phyloP scores from a whole-genome alignment of 2,888 invertebrate species.

The Altica lythri region DNA sequence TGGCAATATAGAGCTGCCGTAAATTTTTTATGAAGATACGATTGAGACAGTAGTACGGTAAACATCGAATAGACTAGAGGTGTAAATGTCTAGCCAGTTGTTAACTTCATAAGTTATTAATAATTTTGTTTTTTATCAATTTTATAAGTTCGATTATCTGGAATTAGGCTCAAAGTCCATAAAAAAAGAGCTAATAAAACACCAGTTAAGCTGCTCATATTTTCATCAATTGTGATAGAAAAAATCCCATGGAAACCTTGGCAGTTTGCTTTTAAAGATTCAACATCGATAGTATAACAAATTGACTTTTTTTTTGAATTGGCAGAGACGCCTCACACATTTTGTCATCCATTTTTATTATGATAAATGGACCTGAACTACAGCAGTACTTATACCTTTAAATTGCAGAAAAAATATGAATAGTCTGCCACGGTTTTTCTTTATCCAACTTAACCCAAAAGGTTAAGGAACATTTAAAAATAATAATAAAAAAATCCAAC shows the following conservation, averaged over 20 bases:
- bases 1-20: background rate
- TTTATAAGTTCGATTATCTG: background rate
- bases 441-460: too few relatives aligned
- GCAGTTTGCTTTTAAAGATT: background rate
- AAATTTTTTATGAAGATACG: background rate
- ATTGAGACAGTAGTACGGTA: background rate
- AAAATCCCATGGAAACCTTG: too few relatives aligned
- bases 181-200: too few relatives aligned
- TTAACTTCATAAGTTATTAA: background rate
- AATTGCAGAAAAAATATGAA: background rate
- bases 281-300: background rate
- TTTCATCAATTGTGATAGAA: too few relatives aligned
- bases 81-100: background rate
- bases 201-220: too few relatives aligned
- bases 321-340: background rate
- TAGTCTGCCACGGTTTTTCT: too few relatives aligned
- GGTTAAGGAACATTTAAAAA: too few relatives aligned
- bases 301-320: too few relatives aligned
- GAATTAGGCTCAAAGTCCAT: background rate
- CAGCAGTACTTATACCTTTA: slow-evolving; percentile 1
- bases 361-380: background rate
- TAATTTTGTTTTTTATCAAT: background rate
- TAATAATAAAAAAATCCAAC: too few relatives aligned
- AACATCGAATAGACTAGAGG: background rate
- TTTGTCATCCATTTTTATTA: background rate